phyloP scores from a whole-genome alignment of 1,140 invertebrate genomes.

The Euborellia annulipes region DNA sequence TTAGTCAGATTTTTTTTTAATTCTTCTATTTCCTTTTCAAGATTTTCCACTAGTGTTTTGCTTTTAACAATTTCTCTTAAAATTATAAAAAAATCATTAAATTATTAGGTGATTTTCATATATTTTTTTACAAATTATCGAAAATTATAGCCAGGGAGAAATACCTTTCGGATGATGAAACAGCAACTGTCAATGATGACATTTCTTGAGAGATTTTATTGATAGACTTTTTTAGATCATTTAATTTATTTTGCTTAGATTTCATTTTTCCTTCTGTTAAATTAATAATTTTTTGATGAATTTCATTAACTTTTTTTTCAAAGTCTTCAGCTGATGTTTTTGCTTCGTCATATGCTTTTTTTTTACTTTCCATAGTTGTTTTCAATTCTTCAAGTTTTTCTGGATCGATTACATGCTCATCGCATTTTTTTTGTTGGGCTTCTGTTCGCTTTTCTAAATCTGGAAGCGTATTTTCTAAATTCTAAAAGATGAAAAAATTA shows the following conservation, averaged over 20 bases:
- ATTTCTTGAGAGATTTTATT: slow-evolving; percentile 55
- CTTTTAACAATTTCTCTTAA: slow-evolving; percentile 30
- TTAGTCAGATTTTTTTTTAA: slow-evolving; percentile 39
- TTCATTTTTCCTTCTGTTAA: slow-evolving; percentile 54
- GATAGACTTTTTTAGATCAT: slow-evolving; percentile 45
- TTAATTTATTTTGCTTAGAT: slow-evolving; percentile 51
- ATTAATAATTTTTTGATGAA: slow-evolving; percentile 59
- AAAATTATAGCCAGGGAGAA: too few species aligned
- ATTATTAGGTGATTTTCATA: neutral
- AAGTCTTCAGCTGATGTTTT: slow-evolving; percentile 39
- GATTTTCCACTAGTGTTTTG: slow-evolving; percentile 47
- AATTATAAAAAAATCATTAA: slow-evolving; percentile 7
- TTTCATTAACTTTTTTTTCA: slow-evolving; percentile 37
- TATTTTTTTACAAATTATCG: too few species aligned
- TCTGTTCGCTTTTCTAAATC: slow-evolving; percentile 43
- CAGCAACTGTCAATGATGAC: slow-evolving; percentile 57
- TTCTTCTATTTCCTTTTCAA: slow-evolving; percentile 51
- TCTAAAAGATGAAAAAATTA: slow-evolving; percentile 16
- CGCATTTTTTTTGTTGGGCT: slow-evolving; percentile 49
- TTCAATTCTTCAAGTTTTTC: slow-evolving; percentile 40
- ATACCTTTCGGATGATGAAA: slow-evolving; percentile 68
- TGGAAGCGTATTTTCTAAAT: slow-evolving; percentile 34
- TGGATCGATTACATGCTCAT: slow-evolving; percentile 46
- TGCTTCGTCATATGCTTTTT: slow-evolving; percentile 41
- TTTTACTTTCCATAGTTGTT: slow-evolving; percentile 30